Conservation (phyloP, 2,113 vertebrate species). For the Rhegmatorhina hoffmannsi region DNA sequence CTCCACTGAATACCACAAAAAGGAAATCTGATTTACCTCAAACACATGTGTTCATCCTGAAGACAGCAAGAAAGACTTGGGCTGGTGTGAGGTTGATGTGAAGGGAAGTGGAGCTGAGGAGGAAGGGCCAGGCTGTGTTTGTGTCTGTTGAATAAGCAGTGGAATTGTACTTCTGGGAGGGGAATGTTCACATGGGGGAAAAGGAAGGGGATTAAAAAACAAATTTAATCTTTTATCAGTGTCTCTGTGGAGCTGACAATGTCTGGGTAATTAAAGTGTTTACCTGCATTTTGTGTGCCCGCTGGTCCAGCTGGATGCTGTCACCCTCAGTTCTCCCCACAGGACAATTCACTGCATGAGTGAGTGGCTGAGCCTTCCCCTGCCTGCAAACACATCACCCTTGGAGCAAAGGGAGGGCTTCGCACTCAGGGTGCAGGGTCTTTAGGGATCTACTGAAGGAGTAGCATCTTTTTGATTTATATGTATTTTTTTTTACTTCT, state of each 20-base stretch:
- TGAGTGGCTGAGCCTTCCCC: neutral
- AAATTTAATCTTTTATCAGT: neutral
- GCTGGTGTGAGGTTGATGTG: neutral
- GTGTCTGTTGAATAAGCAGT: neutral
- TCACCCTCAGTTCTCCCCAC: neutral
- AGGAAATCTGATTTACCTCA: neutral
- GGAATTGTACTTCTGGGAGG: neutral
- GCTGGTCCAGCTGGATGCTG: constrained; percentile 1
- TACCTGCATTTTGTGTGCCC: neutral
- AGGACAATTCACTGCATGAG: neutral
- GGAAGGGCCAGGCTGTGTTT: neutral
- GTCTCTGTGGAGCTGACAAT: neutral
- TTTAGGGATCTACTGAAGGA: neutral
- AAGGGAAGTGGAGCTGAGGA: neutral
- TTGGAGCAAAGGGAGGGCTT: neutral
- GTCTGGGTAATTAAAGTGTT: constrained; percentile 39
- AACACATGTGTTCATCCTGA: neutral
- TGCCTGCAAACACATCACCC: neutral
- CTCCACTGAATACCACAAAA: neutral
- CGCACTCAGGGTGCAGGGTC: neutral
- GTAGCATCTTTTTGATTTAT: neutral
- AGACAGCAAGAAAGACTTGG: neutral
- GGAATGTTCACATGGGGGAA: neutral
- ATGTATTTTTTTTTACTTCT: neutral
- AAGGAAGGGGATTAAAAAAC: neutral